phyloP scores from a whole-genome alignment of 2,113 vertebrate genomes.

The Balaeniceps rex region DNA sequence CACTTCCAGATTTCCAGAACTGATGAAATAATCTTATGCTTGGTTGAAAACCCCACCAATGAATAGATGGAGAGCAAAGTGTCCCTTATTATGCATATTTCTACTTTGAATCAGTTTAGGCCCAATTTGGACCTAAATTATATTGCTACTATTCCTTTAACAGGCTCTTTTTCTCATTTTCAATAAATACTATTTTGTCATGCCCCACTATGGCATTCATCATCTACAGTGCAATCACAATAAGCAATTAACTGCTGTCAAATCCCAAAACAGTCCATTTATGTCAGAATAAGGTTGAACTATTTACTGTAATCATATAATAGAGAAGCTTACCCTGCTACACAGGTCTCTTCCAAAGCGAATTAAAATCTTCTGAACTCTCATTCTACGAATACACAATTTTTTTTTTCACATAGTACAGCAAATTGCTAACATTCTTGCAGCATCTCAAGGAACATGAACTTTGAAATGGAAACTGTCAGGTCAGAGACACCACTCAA shows the following conservation, averaged over 20 bases:
- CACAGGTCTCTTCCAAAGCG: constrained; percentile 26
- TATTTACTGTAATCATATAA: constrained; percentile 47
- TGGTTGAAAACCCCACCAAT: background rate
- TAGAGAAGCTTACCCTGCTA: constrained; percentile 27
- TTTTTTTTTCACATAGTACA: constrained; percentile 19
- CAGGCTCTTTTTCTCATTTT: background rate
- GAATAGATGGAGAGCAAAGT: background rate
- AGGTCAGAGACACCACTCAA: background rate
- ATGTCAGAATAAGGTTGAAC: constrained; percentile 45
- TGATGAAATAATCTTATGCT: background rate
- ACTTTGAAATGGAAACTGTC: constrained; percentile 41
- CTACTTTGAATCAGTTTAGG: background rate
- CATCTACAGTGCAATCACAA: constrained; percentile 9
- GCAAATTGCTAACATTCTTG: constrained; percentile 34
- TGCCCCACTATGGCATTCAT: background rate
- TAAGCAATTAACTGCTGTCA: constrained; percentile 63
- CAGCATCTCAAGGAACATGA: background rate
- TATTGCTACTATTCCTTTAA: background rate
- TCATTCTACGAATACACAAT: constrained; percentile 41
- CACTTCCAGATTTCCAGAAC: background rate
- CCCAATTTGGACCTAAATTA: background rate
- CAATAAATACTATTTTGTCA: constrained; percentile 16
- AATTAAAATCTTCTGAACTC: constrained; percentile 43
- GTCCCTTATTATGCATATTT: background rate
- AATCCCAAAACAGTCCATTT: constrained; percentile 43